Conservation (phyloP, 2,888 invertebrate genomes). For the Nephrocerus scutellatus region DNA sequence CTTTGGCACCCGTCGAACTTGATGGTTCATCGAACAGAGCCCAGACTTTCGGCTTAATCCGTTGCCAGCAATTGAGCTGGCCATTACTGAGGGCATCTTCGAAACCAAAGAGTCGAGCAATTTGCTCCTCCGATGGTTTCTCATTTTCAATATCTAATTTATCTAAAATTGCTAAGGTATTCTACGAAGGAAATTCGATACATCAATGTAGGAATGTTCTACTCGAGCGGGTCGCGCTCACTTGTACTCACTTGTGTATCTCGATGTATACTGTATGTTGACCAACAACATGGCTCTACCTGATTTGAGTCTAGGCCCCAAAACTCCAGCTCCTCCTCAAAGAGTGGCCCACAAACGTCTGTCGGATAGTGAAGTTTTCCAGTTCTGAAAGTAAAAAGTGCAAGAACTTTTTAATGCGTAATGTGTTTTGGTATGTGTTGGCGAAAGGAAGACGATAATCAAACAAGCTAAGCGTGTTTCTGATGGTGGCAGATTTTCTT, state of each 20-base stretch:
- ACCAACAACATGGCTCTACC: constrained; percentile 98
- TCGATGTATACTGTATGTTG: constrained; percentile 84
- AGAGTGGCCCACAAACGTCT: constrained; percentile 93
- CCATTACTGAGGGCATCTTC: constrained; percentile 78
- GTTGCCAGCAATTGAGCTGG: constrained; percentile 79
- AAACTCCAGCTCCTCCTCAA: constrained; percentile 93
- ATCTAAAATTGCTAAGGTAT: constrained; percentile 91
- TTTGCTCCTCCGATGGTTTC: constrained; percentile 85
- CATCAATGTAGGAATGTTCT: too few relatives aligned
- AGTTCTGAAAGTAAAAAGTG: constrained; percentile 55
- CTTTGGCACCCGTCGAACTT: constrained; percentile 87
- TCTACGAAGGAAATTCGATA: constrained; percentile 58
- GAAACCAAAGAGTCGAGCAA: constrained; percentile 85
- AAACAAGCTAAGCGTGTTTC: too few relatives aligned
- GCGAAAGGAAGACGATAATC: too few relatives aligned
- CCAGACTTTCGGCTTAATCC: constrained; percentile 87
- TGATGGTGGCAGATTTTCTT: too few relatives aligned
- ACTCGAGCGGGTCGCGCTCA: background rate
- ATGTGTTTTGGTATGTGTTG: too few relatives aligned
- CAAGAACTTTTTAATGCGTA: too few relatives aligned
- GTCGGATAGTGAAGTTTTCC: constrained; percentile 94
- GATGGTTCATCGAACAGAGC: constrained; percentile 95
- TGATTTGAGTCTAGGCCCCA: constrained; percentile 97
- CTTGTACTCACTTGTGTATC: constrained; percentile 62
- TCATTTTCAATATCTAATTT: constrained; percentile 91